phyloP scores from a whole-genome alignment of 1,140 invertebrate genomes.

The Steinernema khuongi region DNA sequence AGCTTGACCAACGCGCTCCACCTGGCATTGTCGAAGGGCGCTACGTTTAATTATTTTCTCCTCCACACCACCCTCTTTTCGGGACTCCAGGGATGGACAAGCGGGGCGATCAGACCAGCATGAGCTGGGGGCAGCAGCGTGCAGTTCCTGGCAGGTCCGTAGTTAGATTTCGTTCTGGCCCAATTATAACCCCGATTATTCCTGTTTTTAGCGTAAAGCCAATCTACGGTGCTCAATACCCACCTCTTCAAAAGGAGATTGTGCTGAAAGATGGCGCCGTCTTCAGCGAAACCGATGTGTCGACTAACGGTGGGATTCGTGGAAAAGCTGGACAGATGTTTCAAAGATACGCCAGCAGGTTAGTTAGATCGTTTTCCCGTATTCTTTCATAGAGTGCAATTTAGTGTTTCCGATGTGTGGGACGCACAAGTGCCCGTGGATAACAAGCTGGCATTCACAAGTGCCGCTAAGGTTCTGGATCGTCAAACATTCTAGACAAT shows the following conservation, averaged over 20 bases:
- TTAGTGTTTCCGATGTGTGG: constrained; percentile 53
- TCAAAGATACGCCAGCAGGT: constrained; percentile 49
- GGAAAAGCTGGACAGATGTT: constrained; percentile 42
- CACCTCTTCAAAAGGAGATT: constrained; percentile 29
- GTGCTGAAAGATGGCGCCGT: constrained; percentile 21
- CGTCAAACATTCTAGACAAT: no score
- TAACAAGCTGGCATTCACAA: constrained; percentile 37
- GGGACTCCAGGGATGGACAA: background rate
- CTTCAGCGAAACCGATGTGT: background rate
- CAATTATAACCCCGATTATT: constrained; percentile 24
- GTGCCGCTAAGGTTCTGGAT: constrained; percentile 45
- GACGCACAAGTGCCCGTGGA: constrained; percentile 43
- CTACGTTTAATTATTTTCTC: no score
- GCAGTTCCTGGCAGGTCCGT: constrained; percentile 32
- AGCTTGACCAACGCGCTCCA: constrained; percentile 77
- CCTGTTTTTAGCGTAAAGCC: constrained; percentile 46
- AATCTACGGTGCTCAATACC: constrained; percentile 49
- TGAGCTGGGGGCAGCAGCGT: constrained; percentile 24
- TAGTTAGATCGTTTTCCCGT: constrained; percentile 8
- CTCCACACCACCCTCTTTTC: background rate
- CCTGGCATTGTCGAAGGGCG: no score
- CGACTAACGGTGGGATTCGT: background rate
- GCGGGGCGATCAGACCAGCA: background rate
- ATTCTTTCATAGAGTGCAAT: constrained; percentile 4
- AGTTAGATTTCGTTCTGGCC: constrained; percentile 5